phyloP scores from a whole-genome alignment of 2,888 invertebrate genomes.

The Ochropleura plecta region DNA sequence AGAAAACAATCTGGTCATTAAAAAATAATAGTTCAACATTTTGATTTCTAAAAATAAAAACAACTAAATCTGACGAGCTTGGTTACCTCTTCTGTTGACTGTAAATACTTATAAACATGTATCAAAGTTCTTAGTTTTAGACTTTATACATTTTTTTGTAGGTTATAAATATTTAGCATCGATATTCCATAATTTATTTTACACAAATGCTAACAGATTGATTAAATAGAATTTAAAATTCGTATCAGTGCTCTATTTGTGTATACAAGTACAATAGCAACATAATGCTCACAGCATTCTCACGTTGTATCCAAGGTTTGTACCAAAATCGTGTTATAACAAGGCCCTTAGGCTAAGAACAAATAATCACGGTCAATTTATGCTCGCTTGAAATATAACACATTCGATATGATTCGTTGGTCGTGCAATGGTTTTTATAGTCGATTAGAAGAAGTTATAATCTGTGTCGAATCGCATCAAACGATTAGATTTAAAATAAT shows the following conservation, averaged over 20 bases:
- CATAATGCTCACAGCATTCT: constrained; percentile 37
- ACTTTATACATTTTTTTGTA: too few relatives aligned
- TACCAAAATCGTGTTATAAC: constrained; percentile 11
- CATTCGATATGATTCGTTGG: constrained; percentile 27
- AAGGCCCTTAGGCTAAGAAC: constrained; percentile 17
- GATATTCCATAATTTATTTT: too few relatives aligned
- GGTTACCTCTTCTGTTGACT: too few relatives aligned
- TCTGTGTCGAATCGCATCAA: constrained; percentile 32
- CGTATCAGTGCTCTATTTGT: constrained; percentile 4
- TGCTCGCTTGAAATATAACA: constrained; percentile 26
- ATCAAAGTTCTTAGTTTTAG: too few relatives aligned
- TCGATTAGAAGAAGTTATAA: constrained; percentile 33
- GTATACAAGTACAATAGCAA: constrained; percentile 1
- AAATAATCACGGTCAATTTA: constrained; percentile 30
- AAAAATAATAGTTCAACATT: too few relatives aligned
- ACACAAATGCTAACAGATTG: not conserved
- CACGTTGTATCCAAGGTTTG: constrained; percentile 31
- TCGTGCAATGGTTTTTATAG: constrained; percentile 19
- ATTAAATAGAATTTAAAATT: not conserved
- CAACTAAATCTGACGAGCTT: too few relatives aligned
- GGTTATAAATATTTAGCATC: too few relatives aligned
- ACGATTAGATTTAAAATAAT: constrained; percentile 45
- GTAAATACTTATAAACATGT: too few relatives aligned
- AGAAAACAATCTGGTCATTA: too few relatives aligned
- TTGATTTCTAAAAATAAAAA: too few relatives aligned